These are phyloP conservation scores for Trogon melanurus DNA, from an alignment of 2,113 vertebrate species.

Conservation along the genomic window DNA sequence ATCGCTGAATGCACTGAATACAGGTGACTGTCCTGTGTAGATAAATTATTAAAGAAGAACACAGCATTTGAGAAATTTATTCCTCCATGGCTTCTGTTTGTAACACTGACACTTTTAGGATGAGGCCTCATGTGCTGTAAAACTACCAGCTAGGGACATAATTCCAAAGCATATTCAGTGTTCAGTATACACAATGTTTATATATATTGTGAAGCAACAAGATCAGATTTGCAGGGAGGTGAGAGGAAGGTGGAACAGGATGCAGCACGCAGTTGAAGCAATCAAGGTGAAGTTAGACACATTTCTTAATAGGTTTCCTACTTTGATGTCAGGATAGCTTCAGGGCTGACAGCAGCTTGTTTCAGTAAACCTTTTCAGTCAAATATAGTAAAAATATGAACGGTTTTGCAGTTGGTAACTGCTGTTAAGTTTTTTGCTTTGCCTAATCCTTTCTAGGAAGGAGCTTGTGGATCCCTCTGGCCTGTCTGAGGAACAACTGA, in stretches of 20 bases:
- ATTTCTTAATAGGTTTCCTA: neutral
- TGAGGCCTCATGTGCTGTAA: neutral
- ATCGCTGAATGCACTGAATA: neutral
- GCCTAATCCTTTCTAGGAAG: slow-evolving; percentile 75
- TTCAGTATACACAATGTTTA: neutral
- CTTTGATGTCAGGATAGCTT: neutral
- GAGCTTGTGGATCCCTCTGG: slow-evolving; percentile 89
- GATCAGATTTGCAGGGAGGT: neutral
- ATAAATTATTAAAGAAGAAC: neutral
- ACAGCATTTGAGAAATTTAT: neutral
- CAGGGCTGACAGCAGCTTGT: neutral
- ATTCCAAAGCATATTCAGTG: neutral
- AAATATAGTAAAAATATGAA: neutral
- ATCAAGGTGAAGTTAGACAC: neutral
- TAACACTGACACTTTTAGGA: neutral
- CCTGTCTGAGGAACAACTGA: slow-evolving; percentile 87
- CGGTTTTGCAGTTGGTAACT: neutral
- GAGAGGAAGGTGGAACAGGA: neutral
- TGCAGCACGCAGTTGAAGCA: neutral
- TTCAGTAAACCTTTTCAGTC: neutral
- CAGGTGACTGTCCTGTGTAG: neutral
- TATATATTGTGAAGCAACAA: neutral
- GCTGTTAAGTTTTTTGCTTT: neutral
- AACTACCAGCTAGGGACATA: neutral
- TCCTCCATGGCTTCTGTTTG: neutral